Conservation (phyloP, 2,797 vertebrate genomes). For the Sebastes vulpes region DNA sequence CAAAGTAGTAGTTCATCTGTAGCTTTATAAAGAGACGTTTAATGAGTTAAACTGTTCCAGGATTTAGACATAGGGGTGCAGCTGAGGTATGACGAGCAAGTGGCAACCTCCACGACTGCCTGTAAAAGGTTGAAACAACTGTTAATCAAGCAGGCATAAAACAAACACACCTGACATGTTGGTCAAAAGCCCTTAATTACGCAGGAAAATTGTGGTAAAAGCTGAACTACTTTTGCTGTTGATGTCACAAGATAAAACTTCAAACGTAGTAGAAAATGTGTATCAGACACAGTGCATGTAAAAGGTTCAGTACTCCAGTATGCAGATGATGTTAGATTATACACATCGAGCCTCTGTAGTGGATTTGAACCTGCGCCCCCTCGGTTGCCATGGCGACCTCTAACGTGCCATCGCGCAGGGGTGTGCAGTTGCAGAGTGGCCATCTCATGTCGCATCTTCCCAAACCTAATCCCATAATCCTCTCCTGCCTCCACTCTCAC, state of each 20-base stretch:
- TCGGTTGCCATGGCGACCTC: neutral
- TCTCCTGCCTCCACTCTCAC: conserved; percentile 64
- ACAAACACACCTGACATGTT: neutral
- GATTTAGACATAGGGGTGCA: neutral
- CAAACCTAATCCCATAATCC: conserved; percentile 70
- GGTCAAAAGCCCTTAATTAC: neutral
- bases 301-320: neutral
- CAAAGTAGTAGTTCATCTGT: neutral
- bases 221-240: neutral
- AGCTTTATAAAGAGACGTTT: neutral
- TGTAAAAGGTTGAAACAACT: neutral
- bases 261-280: neutral
- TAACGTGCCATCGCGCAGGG: neutral
- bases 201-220: neutral
- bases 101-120: neutral
- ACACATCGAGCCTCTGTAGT: neutral
- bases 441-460: conserved; percentile 70
- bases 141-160: neutral
- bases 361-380: neutral
- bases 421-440: conserved; percentile 57
- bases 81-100: neutral
- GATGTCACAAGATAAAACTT: neutral
- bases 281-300: neutral
- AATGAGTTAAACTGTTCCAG: neutral
- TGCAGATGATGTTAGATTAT: neutral